These are phyloP conservation scores for Drosophila auraria DNA, from an alignment of 1,140 invertebrate species.

Conservation along the genomic window DNA sequence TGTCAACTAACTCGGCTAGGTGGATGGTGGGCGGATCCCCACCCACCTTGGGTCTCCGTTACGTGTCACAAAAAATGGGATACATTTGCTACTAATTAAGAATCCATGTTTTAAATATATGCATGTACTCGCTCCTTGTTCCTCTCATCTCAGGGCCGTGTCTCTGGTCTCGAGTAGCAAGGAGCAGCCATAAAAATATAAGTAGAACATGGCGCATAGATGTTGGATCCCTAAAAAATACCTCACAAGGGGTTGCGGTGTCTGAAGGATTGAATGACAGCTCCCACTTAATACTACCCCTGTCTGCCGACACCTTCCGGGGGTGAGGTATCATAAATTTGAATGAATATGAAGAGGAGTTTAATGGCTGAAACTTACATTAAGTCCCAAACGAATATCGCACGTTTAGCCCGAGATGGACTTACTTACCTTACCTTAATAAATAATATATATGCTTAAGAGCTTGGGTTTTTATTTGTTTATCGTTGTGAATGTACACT, in stretches of 20 bases:
- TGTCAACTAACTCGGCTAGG: conserved; percentile 64
- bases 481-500: too few relatives aligned
- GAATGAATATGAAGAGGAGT: background rate
- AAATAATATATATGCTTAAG: background rate
- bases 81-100: conserved; percentile 84
- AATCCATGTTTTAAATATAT: conserved; percentile 84
- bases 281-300: conserved; percentile 34
- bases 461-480: background rate
- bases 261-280: conserved; percentile 45
- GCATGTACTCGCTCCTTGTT: conserved; percentile 45
- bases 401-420: too few relatives aligned
- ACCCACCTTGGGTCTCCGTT: conserved; percentile 48
- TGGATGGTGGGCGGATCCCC: conserved; percentile 44
- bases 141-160: conserved; percentile 32
- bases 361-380: conserved; percentile 11
- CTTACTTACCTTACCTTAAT: background rate
- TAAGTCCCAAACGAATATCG: conserved; percentile 1
- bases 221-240: conserved; percentile 56
- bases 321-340: conserved; percentile 28
- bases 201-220: conserved; percentile 82
- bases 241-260: conserved; percentile 29
- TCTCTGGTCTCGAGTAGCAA: conserved; percentile 68
- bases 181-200: conserved; percentile 80
- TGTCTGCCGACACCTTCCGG: conserved; percentile 9
- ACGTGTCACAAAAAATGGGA: conserved; percentile 63